Evolutionary conservation across 2,113 vertebrate species (phyloP).

Genomic region (Hemiprocne comata): DNA sequence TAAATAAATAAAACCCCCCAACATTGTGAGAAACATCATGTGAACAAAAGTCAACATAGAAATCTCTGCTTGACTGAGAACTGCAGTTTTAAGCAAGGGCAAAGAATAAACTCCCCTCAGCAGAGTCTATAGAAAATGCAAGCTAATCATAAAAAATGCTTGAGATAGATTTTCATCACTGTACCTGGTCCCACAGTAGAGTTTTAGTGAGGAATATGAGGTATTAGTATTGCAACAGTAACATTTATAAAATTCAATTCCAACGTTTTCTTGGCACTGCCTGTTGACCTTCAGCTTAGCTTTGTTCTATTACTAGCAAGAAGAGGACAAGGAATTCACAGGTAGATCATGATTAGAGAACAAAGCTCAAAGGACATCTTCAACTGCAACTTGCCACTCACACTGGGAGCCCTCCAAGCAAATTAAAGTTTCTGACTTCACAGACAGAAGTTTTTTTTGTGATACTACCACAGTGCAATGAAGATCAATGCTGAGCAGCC

Average conservation of each 20-base stretch:
- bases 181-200: slow-evolving; percentile 13
- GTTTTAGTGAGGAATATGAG: background rate
- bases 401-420: background rate
- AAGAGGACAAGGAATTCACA: slow-evolving; percentile 15
- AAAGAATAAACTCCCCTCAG: background rate
- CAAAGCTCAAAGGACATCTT: background rate
- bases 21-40: background rate
- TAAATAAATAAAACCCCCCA: background rate
- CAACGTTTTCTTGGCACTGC: slow-evolving; percentile 20
- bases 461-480: background rate
- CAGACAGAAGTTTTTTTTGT: background rate
- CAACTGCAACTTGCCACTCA: background rate
- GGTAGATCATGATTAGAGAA: background rate
- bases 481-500: background rate
- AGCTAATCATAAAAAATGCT: slow-evolving; percentile 13
- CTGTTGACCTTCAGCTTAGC: slow-evolving; percentile 29
- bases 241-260: slow-evolving; percentile 44
- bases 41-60: background rate
- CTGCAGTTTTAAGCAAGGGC: slow-evolving; percentile 1
- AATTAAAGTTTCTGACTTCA: slow-evolving; percentile 24
- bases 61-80: slow-evolving; percentile 8
- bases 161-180: slow-evolving; percentile 41
- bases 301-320: background rate
- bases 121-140: background rate
- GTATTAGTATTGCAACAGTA: background rate